phyloP scores from a whole-genome alignment of 2,888 invertebrate species.

The Alcis repandata region DNA sequence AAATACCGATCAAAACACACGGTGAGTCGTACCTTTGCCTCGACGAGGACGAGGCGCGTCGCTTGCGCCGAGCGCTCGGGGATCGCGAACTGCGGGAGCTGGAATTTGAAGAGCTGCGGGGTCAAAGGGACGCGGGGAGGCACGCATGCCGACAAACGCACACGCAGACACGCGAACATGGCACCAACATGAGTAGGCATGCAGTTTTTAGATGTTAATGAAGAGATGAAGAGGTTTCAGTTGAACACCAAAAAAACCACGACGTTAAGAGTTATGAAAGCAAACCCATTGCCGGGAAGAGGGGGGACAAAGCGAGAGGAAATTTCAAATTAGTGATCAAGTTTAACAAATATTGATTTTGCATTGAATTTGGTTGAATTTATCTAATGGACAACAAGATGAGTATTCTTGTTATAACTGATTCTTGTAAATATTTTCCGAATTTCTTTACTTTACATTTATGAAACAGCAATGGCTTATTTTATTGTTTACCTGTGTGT shows the following conservation, averaged over 20 bases:
- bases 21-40: conserved; percentile 73
- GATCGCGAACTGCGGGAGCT: conserved; percentile 84
- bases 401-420: too few species aligned
- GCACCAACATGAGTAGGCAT: conserved; percentile 54
- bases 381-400: too few species aligned
- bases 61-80: conserved; percentile 75
- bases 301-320: conserved; percentile 65
- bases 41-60: conserved; percentile 78
- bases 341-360: background rate
- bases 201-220: conserved; percentile 65
- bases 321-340: conserved; percentile 56
- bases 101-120: conserved; percentile 86
- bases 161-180: conserved; percentile 37
- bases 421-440: too few species aligned
- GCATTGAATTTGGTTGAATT: too few species aligned
- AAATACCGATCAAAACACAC: background rate
- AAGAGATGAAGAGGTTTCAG: conserved; percentile 62
- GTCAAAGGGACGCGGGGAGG: conserved; percentile 72
- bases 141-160: conserved; percentile 46
- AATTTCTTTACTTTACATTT: too few species aligned
- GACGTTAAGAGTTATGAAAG: conserved; percentile 76
- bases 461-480: too few species aligned
- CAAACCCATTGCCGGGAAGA: conserved; percentile 71
- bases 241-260: conserved; percentile 74
- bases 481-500: too few species aligned